Evolutionary conservation across 2,888 invertebrate species (phyloP).

Genomic region (Eledone cirrhosa): DNA sequence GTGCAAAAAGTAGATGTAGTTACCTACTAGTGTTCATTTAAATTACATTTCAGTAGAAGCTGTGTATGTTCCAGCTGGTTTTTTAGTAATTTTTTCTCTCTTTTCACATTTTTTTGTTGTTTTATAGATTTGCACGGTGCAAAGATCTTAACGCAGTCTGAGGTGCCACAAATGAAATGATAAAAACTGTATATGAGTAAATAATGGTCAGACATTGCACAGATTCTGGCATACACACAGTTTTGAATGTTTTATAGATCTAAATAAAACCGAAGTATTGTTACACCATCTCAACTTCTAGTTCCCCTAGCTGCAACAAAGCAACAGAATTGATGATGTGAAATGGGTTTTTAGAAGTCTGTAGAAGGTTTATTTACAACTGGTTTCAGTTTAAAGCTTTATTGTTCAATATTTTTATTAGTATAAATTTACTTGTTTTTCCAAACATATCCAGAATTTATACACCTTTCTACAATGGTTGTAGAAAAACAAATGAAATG

Average conservation of each 20-base stretch:
- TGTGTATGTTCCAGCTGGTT: not conserved
- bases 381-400: no score
- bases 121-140: not conserved
- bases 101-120: not conserved
- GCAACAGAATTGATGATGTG: constrained; percentile 2
- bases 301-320: constrained; percentile 6
- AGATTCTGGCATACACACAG: constrained; percentile 17
- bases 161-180: constrained; percentile 14
- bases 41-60: constrained; percentile 4
- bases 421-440: no score
- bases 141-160: constrained; percentile 19
- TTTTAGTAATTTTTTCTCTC: not conserved
- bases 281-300: not conserved
- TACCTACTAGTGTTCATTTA: constrained; percentile 16
- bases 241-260: constrained; percentile 10
- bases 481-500: no score
- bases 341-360: not conserved
- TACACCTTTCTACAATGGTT: no score
- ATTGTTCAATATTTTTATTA: no score
- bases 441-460: no score
- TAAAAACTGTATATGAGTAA: constrained; percentile 24
- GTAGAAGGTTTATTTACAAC: not conserved
- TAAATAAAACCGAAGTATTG: constrained; percentile 16
- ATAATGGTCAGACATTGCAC: constrained; percentile 1
- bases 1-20: constrained; percentile 17